phyloP scores from a whole-genome alignment of 2,888 invertebrate genomes.

The Hanleya hanleyi region DNA sequence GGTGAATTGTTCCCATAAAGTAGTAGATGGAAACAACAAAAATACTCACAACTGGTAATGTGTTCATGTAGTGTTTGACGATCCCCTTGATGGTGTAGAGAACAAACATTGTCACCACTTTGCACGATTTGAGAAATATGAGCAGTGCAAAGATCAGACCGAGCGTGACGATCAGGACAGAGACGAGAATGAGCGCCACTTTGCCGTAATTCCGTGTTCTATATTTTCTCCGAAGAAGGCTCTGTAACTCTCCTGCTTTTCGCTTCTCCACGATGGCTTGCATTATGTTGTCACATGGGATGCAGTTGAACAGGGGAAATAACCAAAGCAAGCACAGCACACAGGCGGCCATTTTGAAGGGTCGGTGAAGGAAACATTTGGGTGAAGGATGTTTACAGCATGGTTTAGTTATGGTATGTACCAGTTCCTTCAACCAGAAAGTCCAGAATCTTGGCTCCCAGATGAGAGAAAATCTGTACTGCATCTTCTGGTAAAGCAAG shows the following conservation, averaged over 20 bases:
- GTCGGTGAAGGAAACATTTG: background rate
- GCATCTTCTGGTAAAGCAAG: constrained; percentile 15
- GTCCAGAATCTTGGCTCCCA: constrained; percentile 12
- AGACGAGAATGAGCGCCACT: background rate
- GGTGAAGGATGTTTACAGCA: background rate
- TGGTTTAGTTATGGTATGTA: background rate
- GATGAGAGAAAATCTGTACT: constrained; percentile 6
- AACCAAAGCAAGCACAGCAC: background rate
- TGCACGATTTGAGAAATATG: constrained; percentile 10
- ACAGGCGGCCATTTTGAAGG: constrained; percentile 2
- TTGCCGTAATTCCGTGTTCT: constrained; percentile 2
- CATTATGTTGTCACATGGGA: constrained; percentile 13
- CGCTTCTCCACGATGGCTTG: background rate
- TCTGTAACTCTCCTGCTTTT: background rate
- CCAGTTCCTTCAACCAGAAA: constrained; percentile 12
- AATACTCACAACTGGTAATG: constrained; percentile 4
- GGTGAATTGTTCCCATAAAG: constrained; percentile 1
- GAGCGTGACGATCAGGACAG: background rate
- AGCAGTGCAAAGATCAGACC: constrained; percentile 14
- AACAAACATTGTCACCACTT: constrained; percentile 9
- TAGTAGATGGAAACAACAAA: constrained; percentile 9
- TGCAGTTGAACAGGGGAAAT: constrained; percentile 12
- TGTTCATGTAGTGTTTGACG: constrained; percentile 12
- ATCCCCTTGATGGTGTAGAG: constrained; percentile 18
- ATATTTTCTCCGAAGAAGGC: background rate